A percentile compares a stretch with the other conserved stretches of the same genome.
These are phyloP conservation scores for Adelosebastes latens DNA, from an alignment of 2,797 vertebrate species.

Conservation along the genomic window DNA sequence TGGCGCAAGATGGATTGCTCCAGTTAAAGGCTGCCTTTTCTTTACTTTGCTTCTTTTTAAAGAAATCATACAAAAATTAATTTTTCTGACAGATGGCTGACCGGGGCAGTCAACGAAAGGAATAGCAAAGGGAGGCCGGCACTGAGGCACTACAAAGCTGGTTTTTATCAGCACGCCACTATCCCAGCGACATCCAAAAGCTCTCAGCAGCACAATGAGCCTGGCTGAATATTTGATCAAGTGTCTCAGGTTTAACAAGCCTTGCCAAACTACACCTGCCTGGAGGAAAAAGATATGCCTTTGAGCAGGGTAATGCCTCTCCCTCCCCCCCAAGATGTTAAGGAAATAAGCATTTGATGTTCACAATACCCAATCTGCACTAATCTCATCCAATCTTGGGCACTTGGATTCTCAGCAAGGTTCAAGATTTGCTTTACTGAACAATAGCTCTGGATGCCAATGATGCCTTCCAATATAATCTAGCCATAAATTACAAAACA, in stretches of 20 bases:
- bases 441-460: conserved; percentile 52
- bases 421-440: conserved; percentile 55
- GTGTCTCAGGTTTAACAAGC: conserved; percentile 77
- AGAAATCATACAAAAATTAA: conserved; percentile 77
- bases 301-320: conserved; percentile 63
- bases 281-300: conserved; percentile 74
- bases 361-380: conserved; percentile 55
- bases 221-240: conserved; percentile 79
- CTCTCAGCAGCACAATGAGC: conserved; percentile 72
- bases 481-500: conserved; percentile 56
- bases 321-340: conserved; percentile 56
- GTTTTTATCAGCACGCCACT: conserved; percentile 60
- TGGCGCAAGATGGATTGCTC: conserved; percentile 86
- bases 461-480: conserved; percentile 27
- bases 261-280: conserved; percentile 76
- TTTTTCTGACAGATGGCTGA: conserved; percentile 74
- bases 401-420: conserved; percentile 40
- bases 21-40: conserved; percentile 78
- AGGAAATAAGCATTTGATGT: conserved; percentile 70
- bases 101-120: conserved; percentile 70
- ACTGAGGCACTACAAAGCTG: conserved; percentile 64
- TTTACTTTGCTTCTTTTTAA: conserved; percentile 77
- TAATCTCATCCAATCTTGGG: conserved; percentile 48
- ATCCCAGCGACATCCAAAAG: conserved; percentile 63
- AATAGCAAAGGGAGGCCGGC: conserved; percentile 54